Conservation (phyloP, 2,113 vertebrate genomes). For the Sturnus vulgaris region DNA sequence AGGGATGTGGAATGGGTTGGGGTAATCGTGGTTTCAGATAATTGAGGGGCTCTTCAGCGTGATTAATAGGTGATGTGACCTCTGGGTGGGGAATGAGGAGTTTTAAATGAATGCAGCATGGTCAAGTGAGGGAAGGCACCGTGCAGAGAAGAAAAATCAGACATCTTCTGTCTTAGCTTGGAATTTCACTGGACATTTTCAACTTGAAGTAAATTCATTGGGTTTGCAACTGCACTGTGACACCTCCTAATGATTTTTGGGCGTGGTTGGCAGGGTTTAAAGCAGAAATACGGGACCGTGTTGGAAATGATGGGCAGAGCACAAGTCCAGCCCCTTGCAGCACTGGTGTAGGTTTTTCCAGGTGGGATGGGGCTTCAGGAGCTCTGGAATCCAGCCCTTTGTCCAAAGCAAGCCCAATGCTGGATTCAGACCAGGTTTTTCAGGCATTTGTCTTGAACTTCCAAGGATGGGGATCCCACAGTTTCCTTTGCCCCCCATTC, state of each 20-base stretch:
- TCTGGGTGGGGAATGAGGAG: constrained; percentile 32
- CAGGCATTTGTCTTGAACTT: not conserved
- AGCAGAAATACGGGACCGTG: not conserved
- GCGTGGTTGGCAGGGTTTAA: not conserved
- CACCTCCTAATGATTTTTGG: not conserved
- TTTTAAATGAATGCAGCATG: not conserved
- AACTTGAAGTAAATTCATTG: not conserved
- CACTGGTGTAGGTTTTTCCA: rapidly evolving
- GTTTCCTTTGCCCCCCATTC: not conserved
- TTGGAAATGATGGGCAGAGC: not conserved
- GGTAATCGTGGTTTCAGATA: constrained; percentile 41
- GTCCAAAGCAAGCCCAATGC: not conserved
- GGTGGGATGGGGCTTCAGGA: not conserved
- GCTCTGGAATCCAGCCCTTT: not conserved
- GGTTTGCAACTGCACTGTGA: not conserved
- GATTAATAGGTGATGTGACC: constrained; percentile 57
- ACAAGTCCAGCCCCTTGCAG: not conserved
- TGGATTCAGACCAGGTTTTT: not conserved
- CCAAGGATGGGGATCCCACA: not conserved
- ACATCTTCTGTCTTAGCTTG: not conserved
- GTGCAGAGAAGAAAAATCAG: not conserved
- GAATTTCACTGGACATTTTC: not conserved
- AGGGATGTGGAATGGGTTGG: constrained; percentile 35
- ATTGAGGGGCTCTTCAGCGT: constrained; percentile 56
- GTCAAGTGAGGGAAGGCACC: constrained; percentile 16